These are phyloP conservation scores for Berghia stephanieae DNA, from an alignment of 1,140 invertebrate genomes.

Conservation along the genomic window DNA sequence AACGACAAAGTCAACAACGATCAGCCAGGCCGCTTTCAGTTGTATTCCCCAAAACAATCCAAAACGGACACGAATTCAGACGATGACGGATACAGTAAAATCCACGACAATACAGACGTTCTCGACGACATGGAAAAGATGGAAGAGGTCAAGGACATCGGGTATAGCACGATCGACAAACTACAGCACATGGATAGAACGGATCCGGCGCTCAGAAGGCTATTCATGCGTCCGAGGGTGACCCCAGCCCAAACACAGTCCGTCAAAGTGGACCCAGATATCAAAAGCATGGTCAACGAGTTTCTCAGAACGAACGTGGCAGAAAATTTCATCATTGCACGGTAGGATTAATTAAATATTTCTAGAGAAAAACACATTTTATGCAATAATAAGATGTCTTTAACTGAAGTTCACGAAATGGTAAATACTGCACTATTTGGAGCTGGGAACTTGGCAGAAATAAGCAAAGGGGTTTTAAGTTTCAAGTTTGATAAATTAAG, in stretches of 20 bases:
- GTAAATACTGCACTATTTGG: constrained; percentile 14
- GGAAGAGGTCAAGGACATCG: too few relatives aligned
- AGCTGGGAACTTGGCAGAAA: background rate
- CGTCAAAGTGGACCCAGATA: constrained; percentile 41
- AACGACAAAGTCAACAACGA: too few relatives aligned
- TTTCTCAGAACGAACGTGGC: constrained; percentile 37
- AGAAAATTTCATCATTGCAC: constrained; percentile 32
- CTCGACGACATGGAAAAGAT: too few relatives aligned
- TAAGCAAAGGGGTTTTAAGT: background rate
- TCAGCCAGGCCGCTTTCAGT: too few relatives aligned
- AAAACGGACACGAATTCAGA: too few relatives aligned
- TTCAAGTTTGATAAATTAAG: too few relatives aligned
- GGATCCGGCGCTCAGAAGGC: constrained; percentile 2
- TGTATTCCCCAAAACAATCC: too few relatives aligned
- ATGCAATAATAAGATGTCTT: background rate
- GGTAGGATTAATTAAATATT: background rate
- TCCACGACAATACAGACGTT: too few relatives aligned
- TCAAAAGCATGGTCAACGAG: constrained; percentile 36
- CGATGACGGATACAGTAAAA: too few relatives aligned
- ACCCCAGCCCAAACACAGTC: constrained; percentile 37
- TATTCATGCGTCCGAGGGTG: constrained; percentile 26
- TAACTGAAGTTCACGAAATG: background rate
- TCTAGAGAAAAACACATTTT: background rate
- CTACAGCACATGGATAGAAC: background rate
- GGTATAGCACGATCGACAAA: too few relatives aligned